phyloP scores from a whole-genome alignment of 2,888 invertebrate species.

The Rhorus exstirpatorius region DNA sequence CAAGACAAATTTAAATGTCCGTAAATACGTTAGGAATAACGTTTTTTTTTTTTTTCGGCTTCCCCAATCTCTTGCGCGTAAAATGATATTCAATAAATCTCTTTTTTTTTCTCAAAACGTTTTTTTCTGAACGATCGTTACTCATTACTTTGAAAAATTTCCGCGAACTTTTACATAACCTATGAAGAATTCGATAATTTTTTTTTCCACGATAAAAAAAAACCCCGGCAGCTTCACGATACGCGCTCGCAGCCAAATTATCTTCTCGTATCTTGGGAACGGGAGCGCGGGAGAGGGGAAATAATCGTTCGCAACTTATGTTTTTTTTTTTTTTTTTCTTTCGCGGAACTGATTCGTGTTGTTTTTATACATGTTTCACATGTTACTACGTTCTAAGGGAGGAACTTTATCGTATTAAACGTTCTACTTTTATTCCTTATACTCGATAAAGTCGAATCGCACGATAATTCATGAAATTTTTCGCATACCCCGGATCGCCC shows the following conservation, averaged over 20 bases:
- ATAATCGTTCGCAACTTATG: too few species aligned
- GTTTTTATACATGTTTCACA: too few species aligned
- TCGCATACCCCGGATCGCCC: too few species aligned
- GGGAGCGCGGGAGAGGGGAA: too few species aligned
- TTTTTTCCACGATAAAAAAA: background rate
- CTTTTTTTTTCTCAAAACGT: background rate
- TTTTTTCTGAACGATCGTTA: background rate
- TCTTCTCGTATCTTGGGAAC: too few species aligned
- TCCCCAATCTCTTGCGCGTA: too few species aligned
- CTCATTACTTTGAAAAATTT: background rate
- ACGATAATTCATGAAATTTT: too few species aligned
- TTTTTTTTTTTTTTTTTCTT: background rate
- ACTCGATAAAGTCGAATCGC: too few species aligned
- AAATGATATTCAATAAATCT: too few species aligned
- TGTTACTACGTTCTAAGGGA: too few species aligned
- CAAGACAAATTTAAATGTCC: background rate
- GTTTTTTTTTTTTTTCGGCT: background rate
- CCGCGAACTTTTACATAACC: constrained; percentile 39
- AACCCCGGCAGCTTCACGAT: background rate
- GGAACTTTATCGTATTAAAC: too few species aligned
- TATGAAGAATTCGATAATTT: background rate
- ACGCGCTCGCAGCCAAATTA: background rate
- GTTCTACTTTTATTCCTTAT: too few species aligned
- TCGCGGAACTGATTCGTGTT: background rate
- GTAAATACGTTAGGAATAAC: background rate